These are phyloP conservation scores for Lasioglossum baleicum DNA, from an alignment of 1,140 invertebrate genomes.

Conservation along the genomic window DNA sequence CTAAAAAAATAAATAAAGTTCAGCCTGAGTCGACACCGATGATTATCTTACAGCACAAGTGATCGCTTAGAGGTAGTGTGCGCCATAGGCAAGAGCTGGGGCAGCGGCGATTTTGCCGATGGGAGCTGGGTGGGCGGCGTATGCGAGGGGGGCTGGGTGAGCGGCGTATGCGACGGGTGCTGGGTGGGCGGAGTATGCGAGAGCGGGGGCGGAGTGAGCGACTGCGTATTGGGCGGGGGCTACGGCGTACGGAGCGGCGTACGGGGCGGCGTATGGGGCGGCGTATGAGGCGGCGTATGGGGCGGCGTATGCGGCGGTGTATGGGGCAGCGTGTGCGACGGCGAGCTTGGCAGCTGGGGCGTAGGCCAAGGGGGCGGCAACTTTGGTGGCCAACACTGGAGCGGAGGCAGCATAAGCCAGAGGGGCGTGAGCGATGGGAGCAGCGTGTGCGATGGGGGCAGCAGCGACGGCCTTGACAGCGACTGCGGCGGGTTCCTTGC, in stretches of 20 bases:
- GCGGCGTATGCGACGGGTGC: slow-evolving; percentile 39
- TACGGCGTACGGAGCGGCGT: slow-evolving; percentile 16
- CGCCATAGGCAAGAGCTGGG: slow-evolving; percentile 40
- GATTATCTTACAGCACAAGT: not conserved
- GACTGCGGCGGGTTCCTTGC: slow-evolving; percentile 78
- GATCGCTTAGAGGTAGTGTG: slow-evolving; percentile 51
- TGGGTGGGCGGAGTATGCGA: slow-evolving; percentile 21
- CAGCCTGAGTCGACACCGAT: slow-evolving; percentile 55
- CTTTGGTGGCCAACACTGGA: slow-evolving; percentile 33
- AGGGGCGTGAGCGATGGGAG: slow-evolving; percentile 42
- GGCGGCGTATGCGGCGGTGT: not conserved
- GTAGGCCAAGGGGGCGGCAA: slow-evolving; percentile 51
- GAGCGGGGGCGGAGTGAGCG: slow-evolving; percentile 33
- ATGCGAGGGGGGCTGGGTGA: slow-evolving; percentile 29
- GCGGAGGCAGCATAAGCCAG: slow-evolving; percentile 34
- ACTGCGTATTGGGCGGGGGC: slow-evolving; percentile 17
- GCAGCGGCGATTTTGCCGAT: slow-evolving; percentile 8
- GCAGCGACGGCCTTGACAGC: slow-evolving; percentile 62
- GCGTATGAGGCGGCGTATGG: slow-evolving; percentile 28
- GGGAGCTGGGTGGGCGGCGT: slow-evolving; percentile 19
- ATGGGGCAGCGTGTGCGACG: slow-evolving; percentile 30
- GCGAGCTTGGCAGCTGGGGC: not conserved
- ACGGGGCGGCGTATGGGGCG: slow-evolving; percentile 25
- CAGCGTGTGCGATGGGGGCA: slow-evolving; percentile 40
- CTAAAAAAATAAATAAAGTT: slow-evolving; percentile 60